These are phyloP conservation scores for Polietes domitor DNA, from an alignment of 2,888 invertebrate species.

Conservation along the genomic window DNA sequence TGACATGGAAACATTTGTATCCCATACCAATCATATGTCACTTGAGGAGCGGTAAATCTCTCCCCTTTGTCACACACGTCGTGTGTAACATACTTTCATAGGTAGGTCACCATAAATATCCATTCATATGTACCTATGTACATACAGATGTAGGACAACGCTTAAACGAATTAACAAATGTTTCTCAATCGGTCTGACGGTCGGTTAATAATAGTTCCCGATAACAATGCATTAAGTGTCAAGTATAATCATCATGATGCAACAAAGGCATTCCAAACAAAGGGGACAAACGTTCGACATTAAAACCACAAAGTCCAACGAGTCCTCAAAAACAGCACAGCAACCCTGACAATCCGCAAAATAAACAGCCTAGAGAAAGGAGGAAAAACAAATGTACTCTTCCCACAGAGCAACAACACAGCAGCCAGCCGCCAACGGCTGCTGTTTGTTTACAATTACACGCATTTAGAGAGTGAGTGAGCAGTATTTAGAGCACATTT, in stretches of 20 bases:
- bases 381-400: neutral
- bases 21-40: too few relatives aligned
- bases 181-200: neutral
- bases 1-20: too few relatives aligned
- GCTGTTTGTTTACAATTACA: conserved; percentile 17
- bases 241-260: neutral
- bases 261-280: neutral
- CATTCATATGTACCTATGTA: too few relatives aligned
- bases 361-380: neutral
- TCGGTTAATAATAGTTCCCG: neutral
- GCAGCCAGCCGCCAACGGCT: neutral
- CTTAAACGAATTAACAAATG: neutral
- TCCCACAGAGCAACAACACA: neutral
- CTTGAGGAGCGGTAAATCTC: too few relatives aligned
- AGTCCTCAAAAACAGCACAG: neutral
- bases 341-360: neutral
- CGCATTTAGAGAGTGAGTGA: neutral
- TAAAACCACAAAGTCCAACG: neutral
- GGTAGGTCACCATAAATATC: too few relatives aligned
- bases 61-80: too few relatives aligned
- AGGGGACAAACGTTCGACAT: neutral
- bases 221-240: neutral
- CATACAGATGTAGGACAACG: neutral
- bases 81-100: too few relatives aligned
- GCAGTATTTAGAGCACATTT: conserved; percentile 6